Conservation (phyloP, 2,888 invertebrate species). For the Cylloceria caligata region DNA sequence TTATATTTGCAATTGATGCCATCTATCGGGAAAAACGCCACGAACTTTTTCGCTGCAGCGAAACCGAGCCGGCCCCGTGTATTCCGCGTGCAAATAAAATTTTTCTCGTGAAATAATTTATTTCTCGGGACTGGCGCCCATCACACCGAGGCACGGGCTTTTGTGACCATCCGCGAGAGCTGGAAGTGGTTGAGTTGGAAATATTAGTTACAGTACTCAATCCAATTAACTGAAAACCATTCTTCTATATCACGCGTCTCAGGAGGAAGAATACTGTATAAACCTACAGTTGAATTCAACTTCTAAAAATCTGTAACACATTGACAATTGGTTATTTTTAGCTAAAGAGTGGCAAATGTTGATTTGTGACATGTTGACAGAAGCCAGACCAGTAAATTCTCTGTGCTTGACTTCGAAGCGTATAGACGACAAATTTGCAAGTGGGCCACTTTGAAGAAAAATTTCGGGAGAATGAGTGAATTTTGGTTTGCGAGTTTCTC, state of each 20-base stretch:
- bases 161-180: too few species aligned
- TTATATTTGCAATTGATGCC: too few species aligned
- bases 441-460: conserved; percentile 34
- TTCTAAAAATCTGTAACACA: conserved; percentile 26
- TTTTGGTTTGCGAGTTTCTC: conserved; percentile 49
- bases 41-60: too few species aligned
- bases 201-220: too few species aligned
- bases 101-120: too few species aligned
- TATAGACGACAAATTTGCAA: conserved; percentile 34
- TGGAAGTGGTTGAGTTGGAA: too few species aligned
- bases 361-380: conserved; percentile 46
- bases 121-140: too few species aligned
- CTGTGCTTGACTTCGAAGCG: conserved; percentile 49
- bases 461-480: conserved; percentile 20
- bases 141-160: too few species aligned
- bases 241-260: conserved; percentile 15
- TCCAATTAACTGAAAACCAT: conserved; percentile 39
- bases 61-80: too few species aligned
- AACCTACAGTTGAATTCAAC: conserved; percentile 35
- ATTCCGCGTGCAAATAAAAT: too few species aligned
- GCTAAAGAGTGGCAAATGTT: conserved; percentile 43
- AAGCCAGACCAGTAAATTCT: conserved; percentile 38
- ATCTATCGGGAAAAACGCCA: too few species aligned
- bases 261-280: conserved; percentile 33
- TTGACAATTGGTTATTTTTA: conserved; percentile 37